Evolutionary conservation across 2,888 invertebrate species (phyloP).

Genomic region (Teinopalpus imperialis): DNA sequence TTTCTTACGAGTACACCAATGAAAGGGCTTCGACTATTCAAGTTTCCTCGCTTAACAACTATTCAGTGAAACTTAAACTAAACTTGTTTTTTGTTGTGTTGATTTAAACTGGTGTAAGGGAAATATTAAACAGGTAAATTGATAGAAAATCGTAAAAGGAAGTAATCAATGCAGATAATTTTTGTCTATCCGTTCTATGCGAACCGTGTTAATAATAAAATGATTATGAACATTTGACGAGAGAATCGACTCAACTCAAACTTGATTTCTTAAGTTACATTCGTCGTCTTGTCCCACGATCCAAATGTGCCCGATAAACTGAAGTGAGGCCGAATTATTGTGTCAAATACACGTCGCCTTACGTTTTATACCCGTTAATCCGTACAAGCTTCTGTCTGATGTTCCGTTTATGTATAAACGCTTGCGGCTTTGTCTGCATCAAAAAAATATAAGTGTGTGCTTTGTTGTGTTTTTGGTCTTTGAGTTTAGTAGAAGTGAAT

Average conservation of each 20-base stretch:
- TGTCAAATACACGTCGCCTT: slow-evolving; percentile 23
- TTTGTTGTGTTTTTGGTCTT: too few relatives aligned
- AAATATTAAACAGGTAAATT: slow-evolving; percentile 11
- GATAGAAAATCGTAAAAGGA: slow-evolving; percentile 19
- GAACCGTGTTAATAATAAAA: slow-evolving; percentile 15
- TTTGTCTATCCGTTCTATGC: slow-evolving; percentile 5
- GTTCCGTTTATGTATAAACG: slow-evolving; percentile 13
- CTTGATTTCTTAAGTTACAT: slow-evolving; percentile 13
- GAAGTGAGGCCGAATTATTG: slow-evolving; percentile 10
- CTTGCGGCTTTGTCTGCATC: slow-evolving; percentile 2
- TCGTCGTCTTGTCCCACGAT: slow-evolving; percentile 4
- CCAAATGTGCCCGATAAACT: slow-evolving; percentile 12
- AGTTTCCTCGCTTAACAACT: slow-evolving; percentile 5
- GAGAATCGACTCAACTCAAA: neutral
- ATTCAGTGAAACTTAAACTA: slow-evolving; percentile 21
- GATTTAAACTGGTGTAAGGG: slow-evolving; percentile 9
- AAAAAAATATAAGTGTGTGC: slow-evolving; percentile 3
- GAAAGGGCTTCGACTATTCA: neutral
- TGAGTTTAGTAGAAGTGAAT: too few relatives aligned
- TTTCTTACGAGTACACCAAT: too few relatives aligned
- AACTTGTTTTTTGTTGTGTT: slow-evolving; percentile 16
- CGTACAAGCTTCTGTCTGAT: slow-evolving; percentile 20
- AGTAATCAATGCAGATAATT: slow-evolving; percentile 14
- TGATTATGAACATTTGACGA: slow-evolving; percentile 9
- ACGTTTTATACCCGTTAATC: slow-evolving; percentile 22